Evolutionary conservation across 2,797 vertebrate species (phyloP).

Genomic region (Margarornis squamiger): DNA sequence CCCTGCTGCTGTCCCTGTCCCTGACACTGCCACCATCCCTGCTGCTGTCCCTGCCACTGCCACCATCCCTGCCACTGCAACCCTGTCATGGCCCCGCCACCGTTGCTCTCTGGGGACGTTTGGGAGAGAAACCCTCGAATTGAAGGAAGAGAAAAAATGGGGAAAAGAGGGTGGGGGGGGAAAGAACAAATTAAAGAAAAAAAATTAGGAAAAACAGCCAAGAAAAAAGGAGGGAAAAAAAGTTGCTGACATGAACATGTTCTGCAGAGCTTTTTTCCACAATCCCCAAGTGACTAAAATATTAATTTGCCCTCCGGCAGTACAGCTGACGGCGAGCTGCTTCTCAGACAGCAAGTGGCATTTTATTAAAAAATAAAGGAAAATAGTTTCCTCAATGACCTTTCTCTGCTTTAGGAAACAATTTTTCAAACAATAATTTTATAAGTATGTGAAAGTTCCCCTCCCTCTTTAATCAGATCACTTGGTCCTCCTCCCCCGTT

Average conservation of each 20-base stretch:
- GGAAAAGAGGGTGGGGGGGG: neutral
- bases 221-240: slow-evolving; percentile 23
- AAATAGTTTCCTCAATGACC: slow-evolving; percentile 70
- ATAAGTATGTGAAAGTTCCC: slow-evolving; percentile 1
- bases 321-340: slow-evolving; percentile 80
- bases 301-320: slow-evolving; percentile 93
- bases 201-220: slow-evolving; percentile 63
- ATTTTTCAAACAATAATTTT: slow-evolving; percentile 59
- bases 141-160: slow-evolving; percentile 41
- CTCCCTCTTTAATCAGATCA: slow-evolving; percentile 19
- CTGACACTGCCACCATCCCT: too few species aligned
- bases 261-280: slow-evolving; percentile 74
- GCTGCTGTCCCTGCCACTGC: too few species aligned
- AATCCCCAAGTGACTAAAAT: slow-evolving; percentile 92
- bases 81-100: too few species aligned
- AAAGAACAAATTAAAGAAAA: neutral
- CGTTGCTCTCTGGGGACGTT: accelerated
- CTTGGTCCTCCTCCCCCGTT: neutral
- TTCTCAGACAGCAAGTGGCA: slow-evolving; percentile 86
- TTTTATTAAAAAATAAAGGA: slow-evolving; percentile 86
- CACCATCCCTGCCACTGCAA: too few species aligned
- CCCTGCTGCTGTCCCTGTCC: too few species aligned
- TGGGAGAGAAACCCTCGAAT: neutral
- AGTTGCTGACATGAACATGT: slow-evolving; percentile 86
- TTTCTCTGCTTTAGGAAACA: slow-evolving; percentile 66